phyloP scores from a whole-genome alignment of 2,888 invertebrate genomes.

The Argynnis bischoffii region DNA sequence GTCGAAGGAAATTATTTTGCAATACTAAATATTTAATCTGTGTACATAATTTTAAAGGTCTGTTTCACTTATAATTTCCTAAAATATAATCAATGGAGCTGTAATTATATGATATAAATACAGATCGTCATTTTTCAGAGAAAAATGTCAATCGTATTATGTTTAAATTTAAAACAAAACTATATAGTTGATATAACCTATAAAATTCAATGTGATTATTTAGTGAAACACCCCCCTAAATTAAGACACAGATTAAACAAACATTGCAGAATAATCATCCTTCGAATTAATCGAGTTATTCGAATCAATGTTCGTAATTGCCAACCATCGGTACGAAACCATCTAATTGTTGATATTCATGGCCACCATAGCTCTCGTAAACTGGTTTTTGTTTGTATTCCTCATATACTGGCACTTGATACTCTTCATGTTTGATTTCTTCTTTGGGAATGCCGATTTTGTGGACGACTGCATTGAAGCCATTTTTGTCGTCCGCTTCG shows the following conservation, averaged over 20 bases:
- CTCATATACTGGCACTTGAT: conserved; percentile 44
- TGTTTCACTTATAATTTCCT: no score
- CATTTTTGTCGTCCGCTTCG: conserved; percentile 82
- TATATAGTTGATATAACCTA: neutral
- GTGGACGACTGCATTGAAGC: conserved; percentile 83
- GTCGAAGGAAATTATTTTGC: conserved; percentile 3
- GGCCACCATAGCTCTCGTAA: conserved; percentile 39
- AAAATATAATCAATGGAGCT: neutral
- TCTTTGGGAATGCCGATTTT: conserved; percentile 73
- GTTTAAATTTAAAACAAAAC: neutral
- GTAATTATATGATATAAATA: neutral
- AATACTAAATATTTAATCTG: neutral
- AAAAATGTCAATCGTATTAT: conserved; percentile 11
- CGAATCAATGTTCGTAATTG: conserved; percentile 56
- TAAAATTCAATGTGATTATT: neutral
- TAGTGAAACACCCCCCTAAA: neutral
- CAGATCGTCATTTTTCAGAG: conserved; percentile 4
- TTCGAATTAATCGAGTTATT: neutral
- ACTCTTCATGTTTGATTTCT: conserved; percentile 48
- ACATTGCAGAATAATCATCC: neutral
- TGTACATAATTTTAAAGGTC: neutral
- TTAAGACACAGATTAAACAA: no score
- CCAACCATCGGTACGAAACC: conserved; percentile 64
- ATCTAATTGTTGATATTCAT: conserved; percentile 56
- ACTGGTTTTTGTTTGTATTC: conserved; percentile 32